Evolutionary conservation across 2,888 invertebrate genomes (phyloP).

Genomic region (Mantis religiosa): DNA sequence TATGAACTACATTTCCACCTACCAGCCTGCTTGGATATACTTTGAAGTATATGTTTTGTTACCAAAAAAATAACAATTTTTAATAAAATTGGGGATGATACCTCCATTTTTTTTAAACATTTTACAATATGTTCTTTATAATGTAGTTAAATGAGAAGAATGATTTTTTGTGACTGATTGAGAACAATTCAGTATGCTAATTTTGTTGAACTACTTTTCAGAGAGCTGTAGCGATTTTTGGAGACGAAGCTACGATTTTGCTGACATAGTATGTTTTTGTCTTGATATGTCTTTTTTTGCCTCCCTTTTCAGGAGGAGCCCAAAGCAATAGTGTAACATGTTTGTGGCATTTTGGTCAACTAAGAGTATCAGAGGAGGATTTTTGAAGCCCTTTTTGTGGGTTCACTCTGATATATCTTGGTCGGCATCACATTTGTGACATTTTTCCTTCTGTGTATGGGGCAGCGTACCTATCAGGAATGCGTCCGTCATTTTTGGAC

Average conservation of each 20-base stretch:
- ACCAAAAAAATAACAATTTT: conserved; percentile 10
- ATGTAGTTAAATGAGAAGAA: conserved; percentile 17
- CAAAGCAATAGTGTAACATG: conserved; percentile 32
- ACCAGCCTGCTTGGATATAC: conserved; percentile 34
- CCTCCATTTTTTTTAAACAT: conserved; percentile 25
- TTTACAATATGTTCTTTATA: conserved; percentile 28
- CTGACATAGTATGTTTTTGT: conserved; percentile 31
- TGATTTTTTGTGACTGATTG: conserved; percentile 22
- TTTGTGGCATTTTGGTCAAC: conserved; percentile 44
- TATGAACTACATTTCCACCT: conserved; percentile 2
- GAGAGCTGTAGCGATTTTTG: conserved; percentile 32
- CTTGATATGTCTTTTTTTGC: conserved; percentile 32
- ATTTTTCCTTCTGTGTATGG: conserved; percentile 84
- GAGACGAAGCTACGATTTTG: conserved; percentile 31
- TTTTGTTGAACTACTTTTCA: conserved; percentile 32
- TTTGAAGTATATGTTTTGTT: conserved; percentile 33
- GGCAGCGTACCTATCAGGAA: conserved; percentile 62
- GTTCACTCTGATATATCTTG: conserved; percentile 30
- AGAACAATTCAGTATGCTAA: conserved; percentile 24
- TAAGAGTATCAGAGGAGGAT: conserved; percentile 33
- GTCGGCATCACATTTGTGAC: conserved; percentile 56
- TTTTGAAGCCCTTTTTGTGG: conserved; percentile 41
- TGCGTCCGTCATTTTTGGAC: conserved; percentile 30
- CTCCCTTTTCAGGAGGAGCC: conserved; percentile 43
- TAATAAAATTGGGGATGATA: conserved; percentile 28